Percentiles rank a stretch among this genome's conserved stretches.
Evolutionary conservation across 2,113 vertebrate species (phyloP).

Genomic region (Phainopepla nitens): DNA sequence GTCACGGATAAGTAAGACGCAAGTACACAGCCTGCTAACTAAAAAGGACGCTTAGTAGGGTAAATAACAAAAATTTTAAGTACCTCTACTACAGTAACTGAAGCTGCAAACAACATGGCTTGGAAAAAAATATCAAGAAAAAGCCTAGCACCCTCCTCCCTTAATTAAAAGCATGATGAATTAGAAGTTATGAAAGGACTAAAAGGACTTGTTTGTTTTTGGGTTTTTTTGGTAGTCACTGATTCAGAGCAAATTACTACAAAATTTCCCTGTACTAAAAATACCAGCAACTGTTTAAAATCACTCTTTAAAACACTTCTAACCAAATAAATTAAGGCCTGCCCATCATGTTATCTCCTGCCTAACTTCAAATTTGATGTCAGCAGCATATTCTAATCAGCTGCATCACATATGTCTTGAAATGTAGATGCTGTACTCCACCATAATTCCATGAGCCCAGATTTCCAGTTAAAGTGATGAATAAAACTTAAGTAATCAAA

Average conservation of each 20-base stretch:
- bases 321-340: neutral
- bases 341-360: neutral
- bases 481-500: neutral
- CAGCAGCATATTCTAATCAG: neutral
- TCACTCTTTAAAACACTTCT: neutral
- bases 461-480: neutral
- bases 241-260: neutral
- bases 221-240: neutral
- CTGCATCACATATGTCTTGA: neutral
- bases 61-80: neutral
- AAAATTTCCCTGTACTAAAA: neutral
- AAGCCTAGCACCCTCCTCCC: neutral
- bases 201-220: no score
- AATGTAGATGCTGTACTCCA: neutral
- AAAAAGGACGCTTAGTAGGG: neutral
- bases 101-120: neutral
- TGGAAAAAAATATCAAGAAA: neutral
- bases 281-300: neutral
- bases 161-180: neutral
- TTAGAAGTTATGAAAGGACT: neutral
- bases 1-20: neutral
- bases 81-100: neutral
- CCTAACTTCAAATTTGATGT: neutral
- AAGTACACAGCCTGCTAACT: neutral
- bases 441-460: neutral